phyloP scores from a whole-genome alignment of 2,113 vertebrate genomes.

The Prietella phreatophila region DNA sequence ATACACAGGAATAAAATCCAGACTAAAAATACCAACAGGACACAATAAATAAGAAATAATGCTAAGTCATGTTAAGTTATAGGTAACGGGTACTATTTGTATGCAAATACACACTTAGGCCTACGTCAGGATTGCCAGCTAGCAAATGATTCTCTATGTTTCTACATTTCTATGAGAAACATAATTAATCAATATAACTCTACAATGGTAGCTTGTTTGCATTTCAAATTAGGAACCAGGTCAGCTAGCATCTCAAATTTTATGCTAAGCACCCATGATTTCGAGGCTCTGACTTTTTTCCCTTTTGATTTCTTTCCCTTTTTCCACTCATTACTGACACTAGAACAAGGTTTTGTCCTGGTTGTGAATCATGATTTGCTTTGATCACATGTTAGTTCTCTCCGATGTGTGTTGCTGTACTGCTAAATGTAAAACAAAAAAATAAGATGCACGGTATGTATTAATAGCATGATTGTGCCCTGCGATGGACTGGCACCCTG shows the following conservation, averaged over 20 bases:
- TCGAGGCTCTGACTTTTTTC: not conserved
- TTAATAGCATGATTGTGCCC: too few species aligned
- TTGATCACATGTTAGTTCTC: not conserved
- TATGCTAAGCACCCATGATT: not conserved
- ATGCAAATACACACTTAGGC: not conserved
- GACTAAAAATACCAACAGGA: not conserved
- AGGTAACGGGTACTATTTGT: not conserved
- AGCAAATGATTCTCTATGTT: not conserved
- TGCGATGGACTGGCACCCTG: too few species aligned
- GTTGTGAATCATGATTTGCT: slow-evolving; percentile 15
- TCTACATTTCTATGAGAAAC: not conserved
- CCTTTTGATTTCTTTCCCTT: not conserved
- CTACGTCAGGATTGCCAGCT: not conserved
- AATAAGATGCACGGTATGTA: not conserved
- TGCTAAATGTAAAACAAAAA: not conserved
- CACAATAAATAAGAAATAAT: not conserved
- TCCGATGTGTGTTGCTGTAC: not conserved
- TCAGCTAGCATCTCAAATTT: not conserved
- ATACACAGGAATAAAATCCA: not conserved
- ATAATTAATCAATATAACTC: not conserved
- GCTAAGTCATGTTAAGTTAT: not conserved
- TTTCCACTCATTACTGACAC: not conserved
- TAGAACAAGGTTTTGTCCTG: not conserved
- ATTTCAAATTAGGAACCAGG: not conserved
- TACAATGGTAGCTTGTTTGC: not conserved